Percentiles rank a stretch among this genome's conserved stretches.
These are phyloP conservation scores for Torymus texanus DNA, from an alignment of 2,888 invertebrate genomes.

Conservation along the genomic window DNA sequence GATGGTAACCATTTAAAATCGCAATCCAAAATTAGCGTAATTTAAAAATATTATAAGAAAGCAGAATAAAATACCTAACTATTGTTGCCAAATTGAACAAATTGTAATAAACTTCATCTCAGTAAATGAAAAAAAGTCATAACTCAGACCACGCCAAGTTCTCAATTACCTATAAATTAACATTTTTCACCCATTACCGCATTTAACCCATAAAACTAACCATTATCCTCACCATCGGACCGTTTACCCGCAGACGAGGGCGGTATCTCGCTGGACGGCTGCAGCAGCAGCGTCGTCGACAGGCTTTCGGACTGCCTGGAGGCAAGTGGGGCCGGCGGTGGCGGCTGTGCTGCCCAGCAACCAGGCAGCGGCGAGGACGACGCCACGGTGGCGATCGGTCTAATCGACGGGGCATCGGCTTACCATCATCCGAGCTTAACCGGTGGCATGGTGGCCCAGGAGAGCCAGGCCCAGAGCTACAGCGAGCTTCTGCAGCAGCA, in stretches of 20 bases:
- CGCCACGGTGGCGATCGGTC: constrained; percentile 44
- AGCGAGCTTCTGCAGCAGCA: constrained; percentile 42
- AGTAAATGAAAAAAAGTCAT: too few species aligned
- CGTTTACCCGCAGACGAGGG: constrained; percentile 60
- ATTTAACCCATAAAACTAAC: too few species aligned
- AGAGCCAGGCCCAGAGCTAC: constrained; percentile 55
- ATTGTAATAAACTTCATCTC: too few species aligned
- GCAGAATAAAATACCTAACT: too few species aligned
- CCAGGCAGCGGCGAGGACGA: background rate
- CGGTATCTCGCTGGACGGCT: constrained; percentile 54
- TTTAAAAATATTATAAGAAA: too few species aligned
- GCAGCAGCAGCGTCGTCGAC: constrained; percentile 16
- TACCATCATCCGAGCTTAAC: background rate
- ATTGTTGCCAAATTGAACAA: too few species aligned
- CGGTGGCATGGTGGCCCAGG: constrained; percentile 54
- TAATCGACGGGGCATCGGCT: constrained; percentile 32
- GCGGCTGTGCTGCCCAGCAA: background rate
- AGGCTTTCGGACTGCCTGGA: constrained; percentile 33
- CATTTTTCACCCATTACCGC: too few species aligned
- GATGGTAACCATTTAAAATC: too few species aligned
- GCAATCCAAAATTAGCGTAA: too few species aligned
- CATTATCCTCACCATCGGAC: too few species aligned
- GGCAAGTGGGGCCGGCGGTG: constrained; percentile 24
- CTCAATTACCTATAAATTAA: too few species aligned
- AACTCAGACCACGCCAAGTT: too few species aligned